Evolutionary conservation across 1,140 invertebrate genomes (phyloP).

Genomic region (Drosophila ohnishii): DNA sequence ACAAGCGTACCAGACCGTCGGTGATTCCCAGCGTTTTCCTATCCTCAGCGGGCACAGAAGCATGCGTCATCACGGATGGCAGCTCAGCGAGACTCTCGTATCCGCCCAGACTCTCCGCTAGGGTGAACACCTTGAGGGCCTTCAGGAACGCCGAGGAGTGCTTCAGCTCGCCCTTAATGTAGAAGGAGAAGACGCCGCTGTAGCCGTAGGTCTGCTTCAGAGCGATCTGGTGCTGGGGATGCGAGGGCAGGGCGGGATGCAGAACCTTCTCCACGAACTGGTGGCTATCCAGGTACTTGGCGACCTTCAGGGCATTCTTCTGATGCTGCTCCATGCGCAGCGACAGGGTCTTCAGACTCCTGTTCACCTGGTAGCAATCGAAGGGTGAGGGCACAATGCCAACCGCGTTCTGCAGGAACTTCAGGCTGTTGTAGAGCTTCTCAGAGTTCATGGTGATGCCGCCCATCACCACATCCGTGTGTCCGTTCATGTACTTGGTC

Average conservation of each 20-base stretch:
- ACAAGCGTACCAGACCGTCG: slow-evolving; percentile 94
- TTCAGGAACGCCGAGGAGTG: slow-evolving; percentile 91
- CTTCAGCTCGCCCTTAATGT: slow-evolving; percentile 90
- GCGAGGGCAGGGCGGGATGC: slow-evolving; percentile 94
- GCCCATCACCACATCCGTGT: slow-evolving; percentile 99
- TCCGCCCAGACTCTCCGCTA: slow-evolving; percentile 98
- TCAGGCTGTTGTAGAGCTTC: slow-evolving; percentile 88
- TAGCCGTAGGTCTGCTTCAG: slow-evolving; percentile 93
- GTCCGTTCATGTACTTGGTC: slow-evolving; percentile 99
- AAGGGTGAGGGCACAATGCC: slow-evolving; percentile 98
- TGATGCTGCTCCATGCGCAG: slow-evolving; percentile 96
- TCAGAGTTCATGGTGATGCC: slow-evolving; percentile 90
- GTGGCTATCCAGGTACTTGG: slow-evolving; percentile 91
- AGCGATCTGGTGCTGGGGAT: slow-evolving; percentile 94
- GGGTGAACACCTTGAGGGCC: slow-evolving; percentile 90
- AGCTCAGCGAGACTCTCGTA: slow-evolving; percentile 96
- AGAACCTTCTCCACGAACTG: slow-evolving; percentile 91
- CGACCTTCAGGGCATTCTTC: slow-evolving; percentile 90
- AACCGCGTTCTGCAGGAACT: slow-evolving; percentile 95
- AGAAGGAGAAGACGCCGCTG: slow-evolving; percentile 97
- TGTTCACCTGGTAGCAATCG: slow-evolving; percentile 96
- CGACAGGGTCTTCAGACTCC: slow-evolving; percentile 96
- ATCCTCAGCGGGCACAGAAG: slow-evolving; percentile 89
- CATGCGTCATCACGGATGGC: slow-evolving; percentile 92
- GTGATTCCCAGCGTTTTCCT: slow-evolving; percentile 91